Percentiles rank a stretch among this genome's conserved stretches.
Conservation (phyloP, 2,888 invertebrate species). For the Steromphala cineraria region DNA sequence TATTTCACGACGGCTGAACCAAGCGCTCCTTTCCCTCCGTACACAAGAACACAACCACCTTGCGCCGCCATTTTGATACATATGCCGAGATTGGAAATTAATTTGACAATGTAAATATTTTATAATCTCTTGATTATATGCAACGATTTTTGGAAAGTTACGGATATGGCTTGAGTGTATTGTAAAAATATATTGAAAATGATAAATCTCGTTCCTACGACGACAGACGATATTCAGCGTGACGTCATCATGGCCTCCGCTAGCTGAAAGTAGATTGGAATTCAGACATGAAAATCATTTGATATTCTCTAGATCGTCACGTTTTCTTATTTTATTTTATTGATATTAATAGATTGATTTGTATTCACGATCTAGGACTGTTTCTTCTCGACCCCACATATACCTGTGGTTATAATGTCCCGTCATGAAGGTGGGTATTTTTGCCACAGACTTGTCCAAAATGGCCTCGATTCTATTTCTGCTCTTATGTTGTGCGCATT, state of each 20-base stretch:
- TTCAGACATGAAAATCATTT: slow-evolving; percentile 21
- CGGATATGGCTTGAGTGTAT: not conserved
- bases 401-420: slow-evolving; percentile 82
- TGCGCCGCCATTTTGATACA: slow-evolving; percentile 34
- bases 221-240: slow-evolving; percentile 63
- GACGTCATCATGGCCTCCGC: slow-evolving; percentile 70
- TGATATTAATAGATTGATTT: slow-evolving; percentile 7
- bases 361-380: not conserved
- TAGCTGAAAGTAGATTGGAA: slow-evolving; percentile 45
- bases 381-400: slow-evolving; percentile 1
- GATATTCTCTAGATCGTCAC: not conserved
- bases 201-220: slow-evolving; percentile 27
- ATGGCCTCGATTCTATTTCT: slow-evolving; percentile 38
- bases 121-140: too few relatives aligned
- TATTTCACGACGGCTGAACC: slow-evolving; percentile 91
- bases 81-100: too few relatives aligned
- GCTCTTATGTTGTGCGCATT: slow-evolving; percentile 14
- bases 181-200: not conserved
- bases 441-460: slow-evolving; percentile 35
- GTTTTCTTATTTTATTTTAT: slow-evolving; percentile 5
- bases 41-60: slow-evolving; percentile 82
- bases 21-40: slow-evolving; percentile 96
- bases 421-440: slow-evolving; percentile 84
- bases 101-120: too few relatives aligned
- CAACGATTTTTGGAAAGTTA: not conserved